A percentile compares a stretch with the other conserved stretches of the same genome.
phyloP scores from a whole-genome alignment of 2,888 invertebrate genomes.

The Drosophila subquinaria region DNA sequence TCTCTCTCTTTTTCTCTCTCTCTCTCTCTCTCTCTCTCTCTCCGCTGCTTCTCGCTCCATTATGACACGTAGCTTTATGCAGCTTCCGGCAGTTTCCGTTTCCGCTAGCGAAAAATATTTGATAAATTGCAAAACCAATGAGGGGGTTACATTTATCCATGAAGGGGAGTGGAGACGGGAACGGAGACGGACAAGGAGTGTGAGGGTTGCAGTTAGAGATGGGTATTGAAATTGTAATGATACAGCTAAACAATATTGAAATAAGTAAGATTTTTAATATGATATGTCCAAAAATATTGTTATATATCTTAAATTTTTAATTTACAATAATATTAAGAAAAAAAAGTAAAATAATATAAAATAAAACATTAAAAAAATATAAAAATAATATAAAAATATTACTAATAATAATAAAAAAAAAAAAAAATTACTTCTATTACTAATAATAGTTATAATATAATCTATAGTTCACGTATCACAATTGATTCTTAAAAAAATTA shows the following conservation, averaged over 20 bases:
- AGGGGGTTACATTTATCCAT: constrained; percentile 8
- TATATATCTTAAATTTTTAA: too few relatives aligned
- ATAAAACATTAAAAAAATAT: too few relatives aligned
- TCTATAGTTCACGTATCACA: too few relatives aligned
- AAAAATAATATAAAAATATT: too few relatives aligned
- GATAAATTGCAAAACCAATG: constrained; percentile 75
- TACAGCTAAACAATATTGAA: not conserved
- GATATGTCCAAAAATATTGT: not conserved
- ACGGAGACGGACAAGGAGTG: not conserved
- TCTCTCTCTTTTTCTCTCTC: not conserved
- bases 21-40: not conserved
- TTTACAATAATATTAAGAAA: too few relatives aligned
- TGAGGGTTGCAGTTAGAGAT: not conserved
- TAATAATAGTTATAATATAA: too few relatives aligned
- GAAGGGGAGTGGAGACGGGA: not conserved
- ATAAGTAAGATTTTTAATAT: not conserved
- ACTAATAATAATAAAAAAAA: too few relatives aligned
- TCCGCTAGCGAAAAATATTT: constrained; percentile 64
- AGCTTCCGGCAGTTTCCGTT: constrained; percentile 73
- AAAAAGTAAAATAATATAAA: too few relatives aligned
- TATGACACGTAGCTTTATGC: constrained; percentile 69
- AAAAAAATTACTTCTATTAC: too few relatives aligned
- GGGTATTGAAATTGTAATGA: not conserved
- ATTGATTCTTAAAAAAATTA: too few relatives aligned
- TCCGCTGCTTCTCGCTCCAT: constrained; percentile 28